Evolutionary conservation across 2,113 vertebrate genomes (phyloP), one percentile per base, ranked within the genome.

Genomic region (Phalacrocorax brasilianus): DNA sequence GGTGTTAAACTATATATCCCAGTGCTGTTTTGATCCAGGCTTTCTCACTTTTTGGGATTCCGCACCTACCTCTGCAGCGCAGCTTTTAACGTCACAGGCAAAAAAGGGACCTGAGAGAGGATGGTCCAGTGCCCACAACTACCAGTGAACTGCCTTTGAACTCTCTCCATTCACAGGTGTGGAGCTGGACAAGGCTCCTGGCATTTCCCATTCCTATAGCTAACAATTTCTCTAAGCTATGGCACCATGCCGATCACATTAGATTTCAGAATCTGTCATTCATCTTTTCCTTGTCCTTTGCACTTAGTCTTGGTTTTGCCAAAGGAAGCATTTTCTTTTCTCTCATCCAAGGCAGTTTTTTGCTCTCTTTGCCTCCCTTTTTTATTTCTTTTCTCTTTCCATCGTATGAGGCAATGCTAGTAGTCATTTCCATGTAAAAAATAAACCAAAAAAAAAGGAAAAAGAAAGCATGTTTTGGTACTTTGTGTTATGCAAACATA

Each of bases 341-440:
- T 55, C 49, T 35, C 8, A 44, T 23, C 53, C 12, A 2, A 0
- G 1, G 18, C 9, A 9, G 3, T 40, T 75, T 72, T 72, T 58
- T 70, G 7, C 35, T 71, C 62, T 79, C 49, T 49, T 91, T 85
- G 19, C 53, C 13, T 65, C 26, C 11, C 8, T 38, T 66, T 78
- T 65, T 40, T 7, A 22, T 63, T 85, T 93, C 19, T 70, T 89
- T 84, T 20, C 22, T 87, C 38, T 66, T 75, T 75, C 30, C 16
- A 5, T 87, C 13, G 2, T 38, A 23, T 13, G 19, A 85, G 23
- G n/a, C 38, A 80, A 26, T 55, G 28, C 14, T 53, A 65, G 17
- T 20, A 73, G 28, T 42, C 32, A 58, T 73, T 45, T 72, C 42
- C 44, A 38, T 74, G 26, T 33, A 11, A 94, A 89, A 93, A 42